Evolutionary conservation across 2,888 invertebrate genomes (phyloP), one percentile per base, ranked within the genome.

Genomic region (Rhamnusium bicolor): DNA sequence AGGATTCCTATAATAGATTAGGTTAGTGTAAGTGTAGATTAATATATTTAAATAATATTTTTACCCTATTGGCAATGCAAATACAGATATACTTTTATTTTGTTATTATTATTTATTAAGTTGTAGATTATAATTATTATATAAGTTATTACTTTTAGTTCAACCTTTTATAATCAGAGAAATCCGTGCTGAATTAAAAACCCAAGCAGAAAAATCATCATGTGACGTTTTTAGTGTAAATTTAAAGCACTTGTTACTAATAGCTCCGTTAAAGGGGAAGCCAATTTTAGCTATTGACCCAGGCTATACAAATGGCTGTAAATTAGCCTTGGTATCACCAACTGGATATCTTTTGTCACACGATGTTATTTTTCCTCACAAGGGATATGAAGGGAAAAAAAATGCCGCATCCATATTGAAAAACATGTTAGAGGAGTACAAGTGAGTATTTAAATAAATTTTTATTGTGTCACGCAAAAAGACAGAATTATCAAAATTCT

Each of bases 221-320:
- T 93, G 96, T 19, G 93, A 94, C 83, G 95, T 96, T 3, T 98
- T 98, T 87, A 93, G 94, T 0, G 90, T 91, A 4, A 98, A 98
- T 88, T 88, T 98, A 19, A 95, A 95, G 83, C 94, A 95, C 80
- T 90, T 98, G 65, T 89, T 98, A 6, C 88, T 97, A 10, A 92
- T 92, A 54, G 92, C 95, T 16, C 97, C 98, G 0, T 90, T 96
- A 0, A 92, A 94, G 84, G 96, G 95, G 40, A 92, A 93, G 85
- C 90, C 91, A 6, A 94, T 98, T 71, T 89, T 96, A 27, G 97
- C 96, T 0, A 91, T 98, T 63, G 98, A 98, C 89, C 98, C 98
- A 0, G 98, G 98, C 0, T 97, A 94, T 85, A 90, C 89, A 74
- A 94, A 96, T 85, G 98, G 98, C 0, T 98, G 97, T 85, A 98